A percentile compares a stretch with the other conserved stretches of the same genome.
phyloP scores from a whole-genome alignment of 1,140 invertebrate species.

The Drosophila tani region DNA sequence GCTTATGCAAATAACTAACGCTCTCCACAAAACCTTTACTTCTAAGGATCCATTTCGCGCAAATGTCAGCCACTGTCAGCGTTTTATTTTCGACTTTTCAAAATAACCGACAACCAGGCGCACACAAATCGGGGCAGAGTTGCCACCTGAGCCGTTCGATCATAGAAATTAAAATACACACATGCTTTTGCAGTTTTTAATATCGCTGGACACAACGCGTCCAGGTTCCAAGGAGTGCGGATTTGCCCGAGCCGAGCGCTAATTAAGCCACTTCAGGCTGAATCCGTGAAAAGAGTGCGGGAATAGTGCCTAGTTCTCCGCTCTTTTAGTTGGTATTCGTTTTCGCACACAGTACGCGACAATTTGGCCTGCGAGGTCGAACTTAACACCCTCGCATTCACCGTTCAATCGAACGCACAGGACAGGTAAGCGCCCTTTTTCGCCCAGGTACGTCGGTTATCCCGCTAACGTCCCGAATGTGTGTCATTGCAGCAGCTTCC shows the following conservation, averaged over 20 bases:
- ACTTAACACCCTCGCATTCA: slow-evolving; percentile 44
- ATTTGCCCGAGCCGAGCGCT: slow-evolving; percentile 1
- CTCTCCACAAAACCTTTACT: no score
- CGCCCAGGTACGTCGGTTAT: neutral
- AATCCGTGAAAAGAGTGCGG: slow-evolving; percentile 9
- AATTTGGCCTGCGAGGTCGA: slow-evolving; percentile 44
- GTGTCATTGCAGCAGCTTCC: slow-evolving; percentile 3
- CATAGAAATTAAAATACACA: slow-evolving; percentile 57
- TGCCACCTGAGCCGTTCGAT: slow-evolving; percentile 70
- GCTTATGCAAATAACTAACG: neutral
- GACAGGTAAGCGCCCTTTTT: slow-evolving; percentile 39
- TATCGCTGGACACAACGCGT: slow-evolving; percentile 48
- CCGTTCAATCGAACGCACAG: slow-evolving; percentile 16
- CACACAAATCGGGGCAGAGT: slow-evolving; percentile 45
- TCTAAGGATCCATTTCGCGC: no score
- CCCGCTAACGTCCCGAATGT: neutral
- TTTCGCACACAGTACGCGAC: slow-evolving; percentile 17
- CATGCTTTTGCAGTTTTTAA: slow-evolving; percentile 66
- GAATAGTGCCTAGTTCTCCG: neutral
- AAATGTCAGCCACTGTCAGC: no score
- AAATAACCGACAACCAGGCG: slow-evolving; percentile 60
- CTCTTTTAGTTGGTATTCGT: slow-evolving; percentile 2
- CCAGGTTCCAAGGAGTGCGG: slow-evolving; percentile 3
- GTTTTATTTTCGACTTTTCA: slow-evolving; percentile 40
- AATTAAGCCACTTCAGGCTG: neutral